Evolutionary conservation across 2,888 invertebrate species (phyloP), one percentile per base, ranked within the genome.

Genomic region (Thymelicus lineola): DNA sequence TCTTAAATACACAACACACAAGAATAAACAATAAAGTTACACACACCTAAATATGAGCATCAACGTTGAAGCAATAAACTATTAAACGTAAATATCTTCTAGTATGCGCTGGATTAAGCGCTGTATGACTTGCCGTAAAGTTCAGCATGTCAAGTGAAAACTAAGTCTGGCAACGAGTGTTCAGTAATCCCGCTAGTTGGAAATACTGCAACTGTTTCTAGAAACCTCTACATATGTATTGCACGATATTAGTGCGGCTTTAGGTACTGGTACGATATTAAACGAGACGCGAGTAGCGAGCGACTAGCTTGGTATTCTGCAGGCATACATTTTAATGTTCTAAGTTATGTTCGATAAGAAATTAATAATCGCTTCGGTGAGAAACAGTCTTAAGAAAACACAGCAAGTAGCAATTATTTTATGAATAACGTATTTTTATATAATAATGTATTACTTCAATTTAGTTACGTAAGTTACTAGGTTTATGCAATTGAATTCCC

Each of bases 141-240:
- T 69, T 66, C 62, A 46, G 57, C 28, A n/a, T 46, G 68, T 68
- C 66, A 38, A 38, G 48, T 59, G 15, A 57, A 67, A 50, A 53
- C 50, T 63, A 63, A 48, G 63, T 17, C 50, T 53, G 12, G 57
- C 50, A 63, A 63, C 61, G 68, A 68, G 46, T 63, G 69, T 63
- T 58, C 58, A 62, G 58, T 63, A 63, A 63, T 48, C 55, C 45
- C 57, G 69, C 38, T 42, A 63, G 63, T 63, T 57, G 38, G 62
- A 46, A 28, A 9, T 42, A 50, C 67, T 63, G 63, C 57, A 46
- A 62, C 36, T 62, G 46, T 53, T 62, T 57, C 62, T 28, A 10
- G 68, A 36, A 62, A 68, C 62, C 62, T 36, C 68, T n/a, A 68
- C 68, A 68, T 68, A 46, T 57, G 68, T 68, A 57, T 57, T 62